Base-by-base conservation (phyloP, 2,888 invertebrate species). In the Cinara cedri region DNA sequence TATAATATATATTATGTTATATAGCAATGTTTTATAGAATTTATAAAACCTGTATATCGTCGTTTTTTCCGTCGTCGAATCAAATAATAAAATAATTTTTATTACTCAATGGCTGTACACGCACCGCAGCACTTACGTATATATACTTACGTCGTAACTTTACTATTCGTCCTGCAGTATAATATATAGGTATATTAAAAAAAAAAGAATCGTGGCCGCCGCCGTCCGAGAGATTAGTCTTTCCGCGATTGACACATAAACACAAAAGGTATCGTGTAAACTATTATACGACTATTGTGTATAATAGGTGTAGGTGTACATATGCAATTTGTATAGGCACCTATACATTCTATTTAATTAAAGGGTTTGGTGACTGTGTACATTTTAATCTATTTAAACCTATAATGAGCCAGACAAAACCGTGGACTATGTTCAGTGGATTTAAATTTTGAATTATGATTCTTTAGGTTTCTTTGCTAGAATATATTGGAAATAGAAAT, bases 1-100 rank as follows among this genome's bases (percentile, higher is more conserved):
- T 49, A 51, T 51, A 8, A n/a, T n/a, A 51, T 54, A 54, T 49
- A 49, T 4, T 49, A 24, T 21, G 16, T 24, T 13, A 8, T 26
- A 26, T 9, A 34, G n/a, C 26, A 24, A 60, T 60, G 21, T 65
- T 42, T 21, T 65, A n/a, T 24, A 49, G 24, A 46, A 66, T 46
- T 66, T 66, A 66, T 49, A 66, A 66, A 66, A 49, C 65, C 46
- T 21, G 65, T 66, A 66, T 66, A 34, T 46, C 21, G 24, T 66
- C 13, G 44, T 44, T 42, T 42, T 65, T 66, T 66, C 46, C 24
- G 10, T 10, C 46, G 10, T 11, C 46, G 46, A 16, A 49, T 46
- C 16, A 11, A 26, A 11, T 42, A 57, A 63, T 63, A 24, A 66
- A 66, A 44, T 21, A 14, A 24, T 10, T 66, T 66, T 66, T 66